These are phyloP conservation scores for Coenonympha arcania DNA, from an alignment of 2,888 invertebrate genomes.

Conservation along the genomic window DNA sequence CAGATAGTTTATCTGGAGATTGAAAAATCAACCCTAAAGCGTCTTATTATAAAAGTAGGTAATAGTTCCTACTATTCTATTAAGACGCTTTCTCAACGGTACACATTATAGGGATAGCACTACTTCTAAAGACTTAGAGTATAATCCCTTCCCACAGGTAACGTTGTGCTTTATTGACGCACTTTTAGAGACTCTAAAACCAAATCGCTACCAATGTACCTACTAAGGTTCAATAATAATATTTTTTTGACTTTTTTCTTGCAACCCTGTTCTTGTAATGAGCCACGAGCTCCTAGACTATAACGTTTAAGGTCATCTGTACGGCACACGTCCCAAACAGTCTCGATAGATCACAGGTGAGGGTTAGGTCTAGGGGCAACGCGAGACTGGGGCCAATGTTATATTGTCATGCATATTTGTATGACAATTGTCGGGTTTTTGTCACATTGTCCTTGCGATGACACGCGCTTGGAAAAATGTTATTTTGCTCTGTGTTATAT, in stretches of 20 bases:
- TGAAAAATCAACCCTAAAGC: no score
- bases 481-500: slow-evolving; percentile 6
- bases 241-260: neutral
- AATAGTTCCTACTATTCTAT: no score
- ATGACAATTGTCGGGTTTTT: slow-evolving; percentile 47
- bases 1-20: no score
- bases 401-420: slow-evolving; percentile 59
- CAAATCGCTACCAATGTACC: no score
- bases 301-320: slow-evolving; percentile 38
- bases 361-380: slow-evolving; percentile 45
- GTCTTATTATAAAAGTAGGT: no score
- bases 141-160: no score
- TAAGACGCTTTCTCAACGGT: no score
- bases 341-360: slow-evolving; percentile 51
- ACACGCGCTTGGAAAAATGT: slow-evolving; percentile 7
- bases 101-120: no score
- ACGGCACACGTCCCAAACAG: slow-evolving; percentile 55
- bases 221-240: no score
- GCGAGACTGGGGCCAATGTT: slow-evolving; percentile 54
- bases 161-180: no score
- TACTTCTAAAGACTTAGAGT: no score
- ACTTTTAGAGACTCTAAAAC: no score
- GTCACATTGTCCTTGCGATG: slow-evolving; percentile 24
- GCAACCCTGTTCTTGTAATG: neutral
- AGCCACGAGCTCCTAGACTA: neutral